These are phyloP conservation scores for Patiria pectinifera DNA, from an alignment of 53 echinoderm and acorn worm genomes.

Conservation along the genomic window DNA sequence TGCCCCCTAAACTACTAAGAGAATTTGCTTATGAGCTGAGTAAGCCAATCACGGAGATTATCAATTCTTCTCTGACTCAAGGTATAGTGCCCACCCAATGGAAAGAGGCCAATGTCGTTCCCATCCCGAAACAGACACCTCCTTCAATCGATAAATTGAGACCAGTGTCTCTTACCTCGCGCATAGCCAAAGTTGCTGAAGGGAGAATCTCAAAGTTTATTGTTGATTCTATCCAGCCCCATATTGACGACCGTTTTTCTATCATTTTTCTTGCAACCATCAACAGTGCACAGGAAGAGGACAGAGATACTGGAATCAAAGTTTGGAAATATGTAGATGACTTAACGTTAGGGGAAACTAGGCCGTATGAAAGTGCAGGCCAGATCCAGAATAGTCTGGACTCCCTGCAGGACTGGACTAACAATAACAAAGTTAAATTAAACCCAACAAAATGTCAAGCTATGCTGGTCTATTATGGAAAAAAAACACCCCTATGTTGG, in stretches of 20 bases:
- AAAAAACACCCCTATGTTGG: neutral
- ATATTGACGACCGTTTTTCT: too few relatives aligned
- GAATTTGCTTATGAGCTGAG: slow-evolving; percentile 14
- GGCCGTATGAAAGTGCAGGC: neutral
- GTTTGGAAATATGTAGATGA: slow-evolving; percentile 25
- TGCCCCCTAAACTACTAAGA: neutral
- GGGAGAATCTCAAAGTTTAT: neutral
- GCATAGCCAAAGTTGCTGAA: neutral
- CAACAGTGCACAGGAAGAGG: too few relatives aligned
- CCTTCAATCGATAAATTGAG: neutral
- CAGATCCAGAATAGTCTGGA: neutral
- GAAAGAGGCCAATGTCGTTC: neutral
- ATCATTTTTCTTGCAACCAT: too few relatives aligned
- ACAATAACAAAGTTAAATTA: neutral
- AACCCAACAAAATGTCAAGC: slow-evolving; percentile 10
- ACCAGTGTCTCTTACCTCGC: neutral
- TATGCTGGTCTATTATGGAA: slow-evolving; percentile 13
- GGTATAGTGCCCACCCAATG: neutral
- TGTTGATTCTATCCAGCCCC: too few relatives aligned
- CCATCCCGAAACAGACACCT: neutral
- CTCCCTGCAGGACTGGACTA: neutral
- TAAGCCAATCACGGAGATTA: neutral
- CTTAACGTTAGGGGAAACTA: slow-evolving; percentile 5
- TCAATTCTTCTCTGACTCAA: neutral
- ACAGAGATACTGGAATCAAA: too few relatives aligned